A percentile compares a stretch with the other conserved stretches of the same genome.
These are phyloP conservation scores for Thunnus albacares DNA, from an alignment of 2,797 vertebrate genomes.

Conservation along the genomic window DNA sequence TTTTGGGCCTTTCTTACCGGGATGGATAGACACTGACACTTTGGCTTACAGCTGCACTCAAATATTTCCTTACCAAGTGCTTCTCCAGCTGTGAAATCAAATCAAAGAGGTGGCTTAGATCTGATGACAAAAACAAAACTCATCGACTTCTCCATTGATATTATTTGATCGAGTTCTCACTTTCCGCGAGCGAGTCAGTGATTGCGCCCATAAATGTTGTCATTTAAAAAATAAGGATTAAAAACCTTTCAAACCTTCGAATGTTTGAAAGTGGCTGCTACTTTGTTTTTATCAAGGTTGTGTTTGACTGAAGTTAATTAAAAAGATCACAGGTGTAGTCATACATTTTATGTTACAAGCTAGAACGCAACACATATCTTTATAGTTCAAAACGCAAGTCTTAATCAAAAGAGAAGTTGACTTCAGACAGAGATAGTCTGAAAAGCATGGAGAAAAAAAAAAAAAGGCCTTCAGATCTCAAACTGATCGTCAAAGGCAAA, in stretches of 20 bases:
- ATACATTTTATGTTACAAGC: constrained; percentile 51
- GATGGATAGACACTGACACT: constrained; percentile 77
- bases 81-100: constrained; percentile 72
- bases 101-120: constrained; percentile 51
- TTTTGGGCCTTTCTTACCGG: constrained; percentile 72
- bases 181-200: constrained; percentile 13
- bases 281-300: constrained; percentile 52
- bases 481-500: constrained; percentile 59
- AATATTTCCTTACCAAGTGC: constrained; percentile 73
- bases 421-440: constrained; percentile 62
- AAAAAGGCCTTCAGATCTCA: constrained; percentile 62
- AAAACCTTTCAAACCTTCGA: constrained; percentile 12
- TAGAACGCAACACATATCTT: constrained; percentile 37
- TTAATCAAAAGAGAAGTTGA: constrained; percentile 58
- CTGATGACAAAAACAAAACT: constrained; percentile 69
- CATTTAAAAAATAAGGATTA: constrained; percentile 2
- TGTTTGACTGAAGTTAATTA: constrained; percentile 64
- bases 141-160: constrained; percentile 36
- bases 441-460: constrained; percentile 58
- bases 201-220: background rate
- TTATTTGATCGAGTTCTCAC: constrained; percentile 23
- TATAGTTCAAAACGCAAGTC: constrained; percentile 61
- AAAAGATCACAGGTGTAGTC: constrained; percentile 59
- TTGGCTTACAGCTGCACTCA: constrained; percentile 67
- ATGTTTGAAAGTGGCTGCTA: constrained; percentile 23